phyloP scores from a whole-genome alignment of 2,888 invertebrate genomes.

The Drosophila gaucha region DNA sequence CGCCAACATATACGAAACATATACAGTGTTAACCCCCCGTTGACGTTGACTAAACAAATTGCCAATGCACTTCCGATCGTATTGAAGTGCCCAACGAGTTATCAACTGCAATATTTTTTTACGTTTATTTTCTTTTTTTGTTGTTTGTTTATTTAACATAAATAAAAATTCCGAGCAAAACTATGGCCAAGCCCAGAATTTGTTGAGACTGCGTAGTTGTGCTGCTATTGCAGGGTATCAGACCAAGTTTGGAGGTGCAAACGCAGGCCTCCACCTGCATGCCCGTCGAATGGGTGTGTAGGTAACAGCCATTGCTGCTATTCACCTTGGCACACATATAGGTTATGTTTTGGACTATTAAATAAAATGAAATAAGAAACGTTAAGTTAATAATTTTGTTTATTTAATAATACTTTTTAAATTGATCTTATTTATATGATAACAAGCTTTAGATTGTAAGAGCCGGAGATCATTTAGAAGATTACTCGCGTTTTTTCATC shows the following conservation, averaged over 20 bases:
- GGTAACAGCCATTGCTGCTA: slow-evolving; percentile 87
- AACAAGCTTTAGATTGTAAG: too few relatives aligned
- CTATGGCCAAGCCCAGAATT: slow-evolving; percentile 45
- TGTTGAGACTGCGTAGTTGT: background rate
- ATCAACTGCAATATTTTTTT: slow-evolving; percentile 24
- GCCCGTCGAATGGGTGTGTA: slow-evolving; percentile 85
- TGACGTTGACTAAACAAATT: slow-evolving; percentile 39
- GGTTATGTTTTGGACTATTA: slow-evolving; percentile 88
- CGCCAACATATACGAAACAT: slow-evolving; percentile 14
- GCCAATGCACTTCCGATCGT: slow-evolving; percentile 35
- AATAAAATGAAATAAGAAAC: background rate
- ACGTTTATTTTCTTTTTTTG: background rate
- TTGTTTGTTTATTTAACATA: slow-evolving; percentile 55
- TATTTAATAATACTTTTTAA: background rate
- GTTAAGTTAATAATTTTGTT: background rate
- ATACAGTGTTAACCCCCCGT: slow-evolving; percentile 2
- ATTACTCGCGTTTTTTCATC: too few relatives aligned
- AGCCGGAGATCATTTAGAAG: too few relatives aligned
- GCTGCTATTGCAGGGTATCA: slow-evolving; percentile 85
- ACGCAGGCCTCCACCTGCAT: slow-evolving; percentile 86
- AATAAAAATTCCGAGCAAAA: slow-evolving; percentile 28
- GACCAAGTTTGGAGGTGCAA: slow-evolving; percentile 84
- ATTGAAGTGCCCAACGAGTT: slow-evolving; percentile 18
- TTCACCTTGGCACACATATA: slow-evolving; percentile 89
- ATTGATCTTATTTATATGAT: background rate